phyloP scores from a whole-genome alignment of 1,140 invertebrate species.

The Neodiprion fabricii region DNA sequence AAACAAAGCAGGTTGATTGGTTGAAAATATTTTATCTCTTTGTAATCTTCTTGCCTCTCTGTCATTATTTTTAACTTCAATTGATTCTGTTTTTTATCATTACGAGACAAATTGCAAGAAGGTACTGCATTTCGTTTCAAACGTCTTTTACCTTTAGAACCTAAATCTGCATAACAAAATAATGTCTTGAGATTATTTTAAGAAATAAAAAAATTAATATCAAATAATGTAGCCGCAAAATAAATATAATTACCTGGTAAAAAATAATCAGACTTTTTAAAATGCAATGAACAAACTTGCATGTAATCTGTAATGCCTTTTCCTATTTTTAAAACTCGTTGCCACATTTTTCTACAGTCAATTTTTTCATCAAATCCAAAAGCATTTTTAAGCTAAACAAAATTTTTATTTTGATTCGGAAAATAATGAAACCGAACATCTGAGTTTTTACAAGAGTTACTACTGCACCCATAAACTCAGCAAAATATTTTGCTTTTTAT shows the following conservation, averaged over 20 bases:
- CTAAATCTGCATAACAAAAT: not conserved
- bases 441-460: constrained; percentile 5
- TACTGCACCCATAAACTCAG: constrained; percentile 10
- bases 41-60: not conserved
- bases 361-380: constrained; percentile 13
- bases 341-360: constrained; percentile 13
- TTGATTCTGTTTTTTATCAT: constrained; percentile 1
- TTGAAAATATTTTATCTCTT: not conserved
- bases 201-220: too few species aligned
- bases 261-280: constrained; percentile 2
- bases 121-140: not conserved
- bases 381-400: constrained; percentile 1
- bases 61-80: not conserved
- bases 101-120: constrained; percentile 9
- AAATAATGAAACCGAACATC: constrained; percentile 16
- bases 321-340: not conserved
- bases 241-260: not conserved
- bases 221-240: too few species aligned
- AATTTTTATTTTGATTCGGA: constrained; percentile 7
- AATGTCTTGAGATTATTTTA: not conserved
- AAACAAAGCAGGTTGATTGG: too few species aligned
- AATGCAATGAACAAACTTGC: constrained; percentile 12
- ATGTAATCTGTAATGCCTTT: not conserved
- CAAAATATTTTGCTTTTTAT: constrained; percentile 11
- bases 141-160: not conserved